These are phyloP conservation scores for Exaiptasia diaphana DNA, from an alignment of 64 coral and sea anemone genomes.

Conservation along the genomic window DNA sequence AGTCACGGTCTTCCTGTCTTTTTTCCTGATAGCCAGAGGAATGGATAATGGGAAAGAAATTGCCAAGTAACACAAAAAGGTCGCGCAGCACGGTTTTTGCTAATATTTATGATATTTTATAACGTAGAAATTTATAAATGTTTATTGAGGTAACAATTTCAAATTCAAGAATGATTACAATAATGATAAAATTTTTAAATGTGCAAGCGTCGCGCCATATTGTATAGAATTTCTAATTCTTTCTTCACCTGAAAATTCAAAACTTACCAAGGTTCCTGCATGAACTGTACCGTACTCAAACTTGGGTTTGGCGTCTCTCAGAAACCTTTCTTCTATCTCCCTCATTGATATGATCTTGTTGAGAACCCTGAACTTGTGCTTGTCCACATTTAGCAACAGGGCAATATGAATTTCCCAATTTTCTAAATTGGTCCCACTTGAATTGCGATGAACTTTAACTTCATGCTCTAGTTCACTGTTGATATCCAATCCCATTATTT, in stretches of 20 bases:
- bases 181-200: too few species aligned
- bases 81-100: neutral
- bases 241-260: too few species aligned
- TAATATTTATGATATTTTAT: too few species aligned
- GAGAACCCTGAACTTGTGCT: neutral
- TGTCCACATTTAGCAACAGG: neutral
- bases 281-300: neutral
- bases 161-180: too few species aligned
- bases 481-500: neutral
- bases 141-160: too few species aligned
- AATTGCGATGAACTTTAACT: neutral
- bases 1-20: too few species aligned
- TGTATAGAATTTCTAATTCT: too few species aligned
- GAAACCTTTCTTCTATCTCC: neutral
- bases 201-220: too few species aligned
- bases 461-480: neutral
- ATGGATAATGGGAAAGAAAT: neutral
- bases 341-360: neutral
- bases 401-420: neutral
- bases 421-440: neutral
- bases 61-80: neutral
- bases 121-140: too few species aligned
- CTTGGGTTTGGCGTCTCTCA: neutral
- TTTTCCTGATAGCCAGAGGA: neutral
- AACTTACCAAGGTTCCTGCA: slow-evolving; percentile 16